A percentile compares a stretch with the other conserved stretches of the same genome.
Conservation (phyloP, 2,113 vertebrate genomes). For the Alethe castanea region DNA sequence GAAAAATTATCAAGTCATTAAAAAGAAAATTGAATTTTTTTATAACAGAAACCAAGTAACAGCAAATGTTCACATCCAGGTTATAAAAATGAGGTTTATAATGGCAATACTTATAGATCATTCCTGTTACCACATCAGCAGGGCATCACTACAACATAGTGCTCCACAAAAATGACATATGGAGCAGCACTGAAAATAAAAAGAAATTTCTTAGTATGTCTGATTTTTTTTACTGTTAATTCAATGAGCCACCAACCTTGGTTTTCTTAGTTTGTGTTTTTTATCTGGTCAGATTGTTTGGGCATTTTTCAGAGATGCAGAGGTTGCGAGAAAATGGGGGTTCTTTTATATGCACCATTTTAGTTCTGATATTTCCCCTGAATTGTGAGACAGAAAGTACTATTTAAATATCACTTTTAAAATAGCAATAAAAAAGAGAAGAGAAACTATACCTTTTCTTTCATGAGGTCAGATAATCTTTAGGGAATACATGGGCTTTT, state of each 20-base stretch:
- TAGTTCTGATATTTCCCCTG: background rate
- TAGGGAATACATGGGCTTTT: background rate
- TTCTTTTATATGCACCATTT: constrained; percentile 3
- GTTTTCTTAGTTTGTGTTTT: background rate
- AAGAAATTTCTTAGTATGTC: background rate
- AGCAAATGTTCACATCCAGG: background rate
- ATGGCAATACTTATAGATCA: constrained; percentile 6
- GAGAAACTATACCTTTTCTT: background rate
- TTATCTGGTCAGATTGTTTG: background rate
- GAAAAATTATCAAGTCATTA: constrained; percentile 2
- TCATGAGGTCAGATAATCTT: background rate
- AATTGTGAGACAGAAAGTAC: background rate
- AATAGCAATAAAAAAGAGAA: background rate
- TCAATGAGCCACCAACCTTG: background rate
- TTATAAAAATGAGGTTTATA: constrained; percentile 40
- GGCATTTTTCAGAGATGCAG: background rate
- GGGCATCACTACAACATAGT: constrained; percentile 39
- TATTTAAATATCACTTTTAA: constrained; percentile 25
- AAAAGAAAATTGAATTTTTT: constrained; percentile 19
- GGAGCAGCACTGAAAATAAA: background rate
- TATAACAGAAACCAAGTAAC: background rate
- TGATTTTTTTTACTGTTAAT: constrained; percentile 18
- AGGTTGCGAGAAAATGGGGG: background rate
- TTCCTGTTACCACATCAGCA: constrained; percentile 6
- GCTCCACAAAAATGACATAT: constrained; percentile 62